Evolutionary conservation across 2,888 invertebrate species (phyloP).

Genomic region (Andrena bicolor): DNA sequence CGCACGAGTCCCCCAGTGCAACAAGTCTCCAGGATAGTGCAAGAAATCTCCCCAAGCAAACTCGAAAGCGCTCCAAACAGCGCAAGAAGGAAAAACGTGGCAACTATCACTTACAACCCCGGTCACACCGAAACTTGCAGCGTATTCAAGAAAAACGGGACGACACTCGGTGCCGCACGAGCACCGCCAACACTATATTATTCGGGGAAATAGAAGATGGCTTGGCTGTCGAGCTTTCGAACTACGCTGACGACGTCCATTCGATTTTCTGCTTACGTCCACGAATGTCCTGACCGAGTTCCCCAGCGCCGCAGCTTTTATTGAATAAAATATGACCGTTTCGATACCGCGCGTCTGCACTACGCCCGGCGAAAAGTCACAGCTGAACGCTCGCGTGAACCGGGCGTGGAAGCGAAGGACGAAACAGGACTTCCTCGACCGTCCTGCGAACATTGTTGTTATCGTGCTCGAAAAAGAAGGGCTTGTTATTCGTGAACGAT

Average conservation of each 20-base stretch:
- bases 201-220: slow-evolving; percentile 2
- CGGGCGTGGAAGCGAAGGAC: not conserved
- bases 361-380: slow-evolving; percentile 11
- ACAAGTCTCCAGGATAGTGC: slow-evolving; percentile 20
- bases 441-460: not conserved
- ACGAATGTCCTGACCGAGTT: not conserved
- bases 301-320: not conserved
- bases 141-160: not conserved
- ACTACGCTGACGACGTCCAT: not conserved
- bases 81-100: not conserved
- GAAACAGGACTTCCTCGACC: not conserved
- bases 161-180: not conserved
- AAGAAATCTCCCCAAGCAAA: slow-evolving; percentile 2
- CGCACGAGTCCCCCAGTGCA: not conserved
- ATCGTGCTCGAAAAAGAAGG: not conserved
- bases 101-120: not conserved
- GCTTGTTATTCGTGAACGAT: not conserved
- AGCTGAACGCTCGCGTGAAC: not conserved
- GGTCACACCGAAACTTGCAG: slow-evolving; percentile 1
- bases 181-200: not conserved
- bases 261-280: slow-evolving; percentile 3
- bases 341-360: not conserved
- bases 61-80: slow-evolving; percentile 8
- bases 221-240: slow-evolving; percentile 2
- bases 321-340: slow-evolving; percentile 27